Percentiles rank a stretch among this genome's conserved stretches.
phyloP scores from a whole-genome alignment of 2,113 vertebrate genomes.

The Lynx canadensis region DNA sequence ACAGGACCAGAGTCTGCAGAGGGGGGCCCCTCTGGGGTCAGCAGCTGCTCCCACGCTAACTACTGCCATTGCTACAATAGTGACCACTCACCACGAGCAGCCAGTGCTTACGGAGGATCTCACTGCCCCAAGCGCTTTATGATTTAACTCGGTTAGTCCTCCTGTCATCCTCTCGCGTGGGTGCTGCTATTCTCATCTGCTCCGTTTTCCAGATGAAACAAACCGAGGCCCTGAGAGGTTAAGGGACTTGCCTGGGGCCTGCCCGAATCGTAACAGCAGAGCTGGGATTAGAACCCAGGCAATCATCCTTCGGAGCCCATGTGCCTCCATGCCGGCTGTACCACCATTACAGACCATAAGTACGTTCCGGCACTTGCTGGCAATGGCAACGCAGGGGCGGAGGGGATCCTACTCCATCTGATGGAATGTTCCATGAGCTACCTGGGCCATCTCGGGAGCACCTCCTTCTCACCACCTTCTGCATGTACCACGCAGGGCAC shows the following conservation, averaged over 20 bases:
- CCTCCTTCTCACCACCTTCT: accelerated
- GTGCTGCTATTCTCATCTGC: background rate
- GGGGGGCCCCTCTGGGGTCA: background rate
- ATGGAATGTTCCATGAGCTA: background rate
- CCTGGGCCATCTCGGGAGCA: background rate
- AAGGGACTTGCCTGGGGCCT: background rate
- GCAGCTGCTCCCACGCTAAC: background rate
- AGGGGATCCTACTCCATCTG: accelerated
- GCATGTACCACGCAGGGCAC: background rate
- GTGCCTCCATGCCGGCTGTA: accelerated
- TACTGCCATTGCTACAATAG: accelerated
- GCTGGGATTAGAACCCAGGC: background rate
- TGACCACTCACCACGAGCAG: accelerated
- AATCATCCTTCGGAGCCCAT: background rate
- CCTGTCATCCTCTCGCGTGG: too few species aligned
- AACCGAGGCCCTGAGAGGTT: background rate
- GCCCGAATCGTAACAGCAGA: background rate
- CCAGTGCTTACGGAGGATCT: background rate
- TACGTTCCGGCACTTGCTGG: background rate
- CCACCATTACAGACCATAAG: background rate
- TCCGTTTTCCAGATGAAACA: background rate
- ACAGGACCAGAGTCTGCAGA: conserved; percentile 53
- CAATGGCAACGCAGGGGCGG: background rate
- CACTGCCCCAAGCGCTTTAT: background rate
- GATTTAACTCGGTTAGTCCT: background rate